A percentile compares a stretch with the other conserved stretches of the same genome.
These are phyloP conservation scores for Sinocyclocheilus anshuiensis DNA, from an alignment of 2,113 vertebrate species.

Conservation along the genomic window DNA sequence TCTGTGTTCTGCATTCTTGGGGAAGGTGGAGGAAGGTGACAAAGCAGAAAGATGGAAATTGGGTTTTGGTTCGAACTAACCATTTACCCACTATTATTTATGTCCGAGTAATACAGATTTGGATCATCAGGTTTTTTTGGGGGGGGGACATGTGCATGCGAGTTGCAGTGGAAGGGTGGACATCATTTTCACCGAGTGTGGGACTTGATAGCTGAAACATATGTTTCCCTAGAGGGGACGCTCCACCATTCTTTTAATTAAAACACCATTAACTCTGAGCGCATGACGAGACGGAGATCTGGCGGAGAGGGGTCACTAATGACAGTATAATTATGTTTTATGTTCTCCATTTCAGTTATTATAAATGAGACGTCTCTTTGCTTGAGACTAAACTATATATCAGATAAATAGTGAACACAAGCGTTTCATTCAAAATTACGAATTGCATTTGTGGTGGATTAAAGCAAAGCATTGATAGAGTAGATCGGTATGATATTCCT, in stretches of 20 bases:
- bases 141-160: neutral
- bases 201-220: slow-evolving; percentile 45
- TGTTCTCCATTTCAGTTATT: slow-evolving; percentile 40
- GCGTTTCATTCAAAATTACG: neutral
- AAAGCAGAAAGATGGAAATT: neutral
- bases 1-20: neutral
- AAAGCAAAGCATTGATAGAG: neutral
- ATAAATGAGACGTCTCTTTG: slow-evolving; percentile 40
- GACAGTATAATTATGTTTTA: slow-evolving; percentile 47
- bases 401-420: slow-evolving; percentile 9
- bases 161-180: neutral
- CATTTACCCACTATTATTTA: neutral
- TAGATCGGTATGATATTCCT: neutral
- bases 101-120: neutral
- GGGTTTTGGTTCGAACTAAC: neutral
- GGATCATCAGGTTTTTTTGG: neutral
- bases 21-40: neutral
- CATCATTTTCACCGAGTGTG: slow-evolving; percentile 41
- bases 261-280: slow-evolving; percentile 57
- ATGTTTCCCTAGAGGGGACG: slow-evolving; percentile 53
- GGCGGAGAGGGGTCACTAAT: slow-evolving; percentile 45
- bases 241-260: slow-evolving; percentile 58
- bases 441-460: neutral
- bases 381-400: slow-evolving; percentile 33
- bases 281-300: slow-evolving; percentile 47